Evolutionary conservation across 2,888 invertebrate genomes (phyloP), one percentile per base, ranked within the genome.

Genomic region (Drosophila glabriapex): DNA sequence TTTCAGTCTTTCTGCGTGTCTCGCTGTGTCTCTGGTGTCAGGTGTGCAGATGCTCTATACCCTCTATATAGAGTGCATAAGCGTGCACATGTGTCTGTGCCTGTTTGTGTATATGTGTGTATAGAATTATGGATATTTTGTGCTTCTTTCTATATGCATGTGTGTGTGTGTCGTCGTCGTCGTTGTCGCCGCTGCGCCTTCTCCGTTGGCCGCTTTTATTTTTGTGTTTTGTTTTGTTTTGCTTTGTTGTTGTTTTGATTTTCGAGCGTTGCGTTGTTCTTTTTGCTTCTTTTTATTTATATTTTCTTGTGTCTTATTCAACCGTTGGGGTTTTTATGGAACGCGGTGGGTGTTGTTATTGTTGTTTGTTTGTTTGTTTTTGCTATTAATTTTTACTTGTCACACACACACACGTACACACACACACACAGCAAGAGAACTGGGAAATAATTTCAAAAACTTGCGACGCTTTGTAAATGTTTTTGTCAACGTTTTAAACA

Each of bases 71-170:
- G 54, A 59, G 22, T 64, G 75, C 71, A 68, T 67, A 66, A 68
- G 50, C 68, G 50, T 60, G 62, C 62, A 58, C 25, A 37, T 50
- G 28, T 14, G 28, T 37, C 35, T 55, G 22, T 55, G 3, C 12
- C 14, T n/a, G 58, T 54, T 16, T 46, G 2, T 46, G 22, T 12
- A 43, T 53, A 16, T 61, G 22, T 55, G 4, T 29, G 53, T 54
- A 33, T 54, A 53, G 63, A 67, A 73, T 68, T 68, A 68, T 76
- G 76, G 70, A 74, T 77, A 78, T 69, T 65, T 54, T 75, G 64
- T 73, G 68, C 68, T 67, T 65, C 68, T 53, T 56, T 46, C 43
- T 46, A 16, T 46, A 2, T 25, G 46, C 16, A 16, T 25, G 46
- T 46, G 7, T 46, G 14, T 25, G 25, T 43, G 22, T 12, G 43